Conservation (phyloP, 2,888 invertebrate species). For the Macrosoma leucophasiata region DNA sequence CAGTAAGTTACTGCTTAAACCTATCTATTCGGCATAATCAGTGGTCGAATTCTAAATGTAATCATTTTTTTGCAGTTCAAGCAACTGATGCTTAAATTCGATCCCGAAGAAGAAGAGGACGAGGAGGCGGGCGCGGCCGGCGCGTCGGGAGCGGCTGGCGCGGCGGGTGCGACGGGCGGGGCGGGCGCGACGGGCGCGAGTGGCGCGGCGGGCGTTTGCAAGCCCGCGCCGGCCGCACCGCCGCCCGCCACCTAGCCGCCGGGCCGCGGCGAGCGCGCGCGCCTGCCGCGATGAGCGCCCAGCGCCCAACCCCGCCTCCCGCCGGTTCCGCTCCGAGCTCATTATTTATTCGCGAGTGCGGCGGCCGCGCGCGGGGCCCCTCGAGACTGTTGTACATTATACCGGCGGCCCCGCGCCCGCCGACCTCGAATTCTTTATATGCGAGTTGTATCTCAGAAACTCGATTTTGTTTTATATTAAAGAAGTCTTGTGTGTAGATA, state of each 20-base stretch:
- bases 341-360: constrained; percentile 38
- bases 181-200: constrained; percentile 75
- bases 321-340: constrained; percentile 18
- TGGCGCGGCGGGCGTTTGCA: constrained; percentile 25
- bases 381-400: constrained; percentile 14
- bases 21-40: no score
- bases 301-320: constrained; percentile 31
- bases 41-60: no score
- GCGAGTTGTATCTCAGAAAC: constrained; percentile 63
- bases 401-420: constrained; percentile 23
- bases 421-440: constrained; percentile 43
- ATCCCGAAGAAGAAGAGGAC: constrained; percentile 86
- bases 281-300: constrained; percentile 25
- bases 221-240: constrained; percentile 30
- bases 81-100: constrained; percentile 88
- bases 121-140: constrained; percentile 62
- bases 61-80: constrained; percentile 78
- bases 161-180: constrained; percentile 59
- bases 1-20: no score
- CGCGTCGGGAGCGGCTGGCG: constrained; percentile 52
- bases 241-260: constrained; percentile 39
- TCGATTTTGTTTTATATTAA: constrained; percentile 65
- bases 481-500: constrained; percentile 71
- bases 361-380: constrained; percentile 11
- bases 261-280: constrained; percentile 7